Percentiles rank a stretch among this genome's conserved stretches.
phyloP scores from a whole-genome alignment of 2,888 invertebrate species.

The Leptogaster cylindrica region DNA sequence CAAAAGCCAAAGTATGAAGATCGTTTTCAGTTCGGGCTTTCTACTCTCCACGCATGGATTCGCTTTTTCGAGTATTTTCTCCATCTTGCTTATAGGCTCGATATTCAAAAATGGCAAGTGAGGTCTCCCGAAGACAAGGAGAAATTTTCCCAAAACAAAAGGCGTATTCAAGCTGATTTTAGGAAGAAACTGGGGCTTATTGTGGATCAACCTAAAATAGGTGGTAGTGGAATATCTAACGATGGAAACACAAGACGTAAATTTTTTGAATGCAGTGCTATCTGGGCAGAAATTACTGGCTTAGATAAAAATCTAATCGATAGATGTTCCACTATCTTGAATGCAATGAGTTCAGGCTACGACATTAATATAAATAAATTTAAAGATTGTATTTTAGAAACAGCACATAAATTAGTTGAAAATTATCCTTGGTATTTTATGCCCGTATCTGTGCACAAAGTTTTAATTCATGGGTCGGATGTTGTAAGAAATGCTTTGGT shows the following conservation, averaged over 20 bases:
- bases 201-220: too few relatives aligned
- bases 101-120: not conserved
- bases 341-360: not conserved
- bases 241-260: not conserved
- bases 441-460: not conserved
- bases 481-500: not conserved
- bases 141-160: not conserved
- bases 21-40: not conserved
- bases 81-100: not conserved
- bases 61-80: not conserved
- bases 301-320: not conserved
- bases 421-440: not conserved
- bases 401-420: not conserved
- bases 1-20: not conserved
- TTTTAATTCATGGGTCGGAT: not conserved
- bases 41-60: not conserved
- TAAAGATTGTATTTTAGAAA: not conserved
- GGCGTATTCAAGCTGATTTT: not conserved
- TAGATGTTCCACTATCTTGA: not conserved
- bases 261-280: not conserved
- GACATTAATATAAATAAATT: not conserved
- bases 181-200: too few relatives aligned
- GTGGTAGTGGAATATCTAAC: not conserved
- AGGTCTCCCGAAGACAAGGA: not conserved
- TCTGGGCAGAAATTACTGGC: not conserved